Base-by-base conservation (phyloP, 2,888 invertebrate genomes). In the Antheraea assamensis region DNA sequence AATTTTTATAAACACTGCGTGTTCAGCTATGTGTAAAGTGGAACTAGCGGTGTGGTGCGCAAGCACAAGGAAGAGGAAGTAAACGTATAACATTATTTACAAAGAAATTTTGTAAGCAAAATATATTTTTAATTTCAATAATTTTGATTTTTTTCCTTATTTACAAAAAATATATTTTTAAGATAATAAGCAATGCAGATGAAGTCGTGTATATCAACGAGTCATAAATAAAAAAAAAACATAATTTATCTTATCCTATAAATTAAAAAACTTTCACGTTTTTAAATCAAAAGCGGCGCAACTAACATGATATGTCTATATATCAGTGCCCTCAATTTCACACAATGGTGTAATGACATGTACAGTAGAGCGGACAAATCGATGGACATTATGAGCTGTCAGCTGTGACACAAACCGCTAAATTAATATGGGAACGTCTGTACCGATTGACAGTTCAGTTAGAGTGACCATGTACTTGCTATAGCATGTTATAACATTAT, bases 371-470 rank as follows among this genome's bases (percentile, higher is more conserved):
- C 82, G 85, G 88, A 92, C 88, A 90, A 92, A 92, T 92, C 79
- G 90, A 77, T 73, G 78, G 74, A 80, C 92, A 90, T 93, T 92
- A 93, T 83, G 77, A 83, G 80, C 87, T 93, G 93, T 91, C 92
- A 91, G 83, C 83, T 79, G 86, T 83, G 85, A 87, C 87, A 87
- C 87, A 85, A 83, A 86, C 83, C 83, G 82, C 82, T 85, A 87
- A 91, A 93, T 92, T 92, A 92, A 92, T 93, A 93, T 93, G 93
- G 92, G 93, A 93, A 93, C 90, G 85, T 81, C 81, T 79, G 77
- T 77, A 78, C 74, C 84, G 85, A 91, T 91, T 89, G 91, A 89
- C 89, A 87, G 81, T 85, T 82, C 75, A 78, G 88, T 86, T 85
- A 87, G 83, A 77, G 76, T 77, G 77, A 66, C 80, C 79, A 87